phyloP scores from a whole-genome alignment of 2,797 vertebrate species.

The Choloepus didactylus region DNA sequence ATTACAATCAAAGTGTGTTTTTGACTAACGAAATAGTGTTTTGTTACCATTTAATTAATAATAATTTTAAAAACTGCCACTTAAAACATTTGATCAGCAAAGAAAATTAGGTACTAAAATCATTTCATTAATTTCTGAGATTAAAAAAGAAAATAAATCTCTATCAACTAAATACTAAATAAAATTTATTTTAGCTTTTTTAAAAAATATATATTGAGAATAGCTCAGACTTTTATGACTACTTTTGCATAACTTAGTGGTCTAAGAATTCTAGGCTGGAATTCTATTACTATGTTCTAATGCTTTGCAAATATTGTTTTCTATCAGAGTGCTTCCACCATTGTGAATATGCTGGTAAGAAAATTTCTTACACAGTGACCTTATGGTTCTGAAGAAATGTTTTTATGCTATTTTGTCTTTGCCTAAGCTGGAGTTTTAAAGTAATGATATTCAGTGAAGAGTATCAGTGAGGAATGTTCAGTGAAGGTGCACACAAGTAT shows the following conservation, averaged over 20 bases:
- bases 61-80: not conserved
- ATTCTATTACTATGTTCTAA: not conserved
- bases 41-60: not conserved
- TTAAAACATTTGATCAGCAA: constrained; percentile 11
- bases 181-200: not conserved
- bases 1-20: constrained; percentile 19
- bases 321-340: not conserved
- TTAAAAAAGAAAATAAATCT: not conserved
- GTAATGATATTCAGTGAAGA: not conserved
- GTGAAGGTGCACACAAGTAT: not conserved
- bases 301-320: not conserved
- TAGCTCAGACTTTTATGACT: not conserved
- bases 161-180: not conserved
- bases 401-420: not conserved
- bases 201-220: not conserved
- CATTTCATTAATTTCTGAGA: not conserved
- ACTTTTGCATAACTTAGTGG: not conserved
- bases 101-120: not conserved
- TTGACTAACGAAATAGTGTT: not conserved
- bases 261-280: not conserved
- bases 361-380: not conserved
- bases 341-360: not conserved
- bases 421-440: not conserved
- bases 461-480: not conserved
- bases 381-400: not conserved